phyloP scores from a whole-genome alignment of 2,888 invertebrate species.

The Ormyrus pomaceus region DNA sequence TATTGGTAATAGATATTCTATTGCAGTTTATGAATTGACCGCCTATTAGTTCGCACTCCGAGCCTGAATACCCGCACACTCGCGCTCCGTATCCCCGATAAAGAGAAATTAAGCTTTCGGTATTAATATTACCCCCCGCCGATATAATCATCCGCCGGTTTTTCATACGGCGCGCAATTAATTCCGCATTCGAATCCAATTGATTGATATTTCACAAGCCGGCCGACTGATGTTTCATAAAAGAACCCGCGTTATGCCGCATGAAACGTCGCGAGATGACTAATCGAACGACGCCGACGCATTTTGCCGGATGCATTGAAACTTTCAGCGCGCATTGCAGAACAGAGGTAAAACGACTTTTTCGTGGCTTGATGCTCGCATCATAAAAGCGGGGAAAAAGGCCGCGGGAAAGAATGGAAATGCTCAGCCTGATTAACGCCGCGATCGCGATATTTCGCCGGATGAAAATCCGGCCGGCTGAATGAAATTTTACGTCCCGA shows the following conservation, averaged over 20 bases:
- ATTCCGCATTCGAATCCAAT: constrained; percentile 19
- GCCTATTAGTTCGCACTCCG: too few relatives aligned
- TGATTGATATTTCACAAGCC: neutral
- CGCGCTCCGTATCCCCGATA: too few relatives aligned
- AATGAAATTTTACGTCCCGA: neutral
- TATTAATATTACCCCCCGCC: too few relatives aligned
- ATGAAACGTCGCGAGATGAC: neutral
- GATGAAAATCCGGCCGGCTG: neutral
- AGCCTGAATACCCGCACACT: too few relatives aligned
- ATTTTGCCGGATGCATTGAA: neutral
- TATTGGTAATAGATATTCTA: too few relatives aligned
- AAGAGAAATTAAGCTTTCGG: too few relatives aligned
- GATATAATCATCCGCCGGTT: neutral
- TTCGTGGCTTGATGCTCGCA: too few relatives aligned
- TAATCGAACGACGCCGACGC: neutral
- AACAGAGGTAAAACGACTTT: too few relatives aligned
- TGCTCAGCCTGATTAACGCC: constrained; percentile 17
- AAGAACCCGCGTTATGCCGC: constrained; percentile 18
- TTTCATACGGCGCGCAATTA: neutral
- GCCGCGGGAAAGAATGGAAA: too few relatives aligned
- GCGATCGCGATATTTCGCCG: constrained; percentile 9
- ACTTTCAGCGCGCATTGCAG: too few relatives aligned
- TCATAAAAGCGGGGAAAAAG: too few relatives aligned
- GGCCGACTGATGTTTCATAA: neutral
- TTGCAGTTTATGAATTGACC: too few relatives aligned